A percentile compares a stretch with the other conserved stretches of the same genome.
phyloP scores from a whole-genome alignment of 30 jellyfish, hydroid and myxozoan species.

The Hydractinia echinata region DNA sequence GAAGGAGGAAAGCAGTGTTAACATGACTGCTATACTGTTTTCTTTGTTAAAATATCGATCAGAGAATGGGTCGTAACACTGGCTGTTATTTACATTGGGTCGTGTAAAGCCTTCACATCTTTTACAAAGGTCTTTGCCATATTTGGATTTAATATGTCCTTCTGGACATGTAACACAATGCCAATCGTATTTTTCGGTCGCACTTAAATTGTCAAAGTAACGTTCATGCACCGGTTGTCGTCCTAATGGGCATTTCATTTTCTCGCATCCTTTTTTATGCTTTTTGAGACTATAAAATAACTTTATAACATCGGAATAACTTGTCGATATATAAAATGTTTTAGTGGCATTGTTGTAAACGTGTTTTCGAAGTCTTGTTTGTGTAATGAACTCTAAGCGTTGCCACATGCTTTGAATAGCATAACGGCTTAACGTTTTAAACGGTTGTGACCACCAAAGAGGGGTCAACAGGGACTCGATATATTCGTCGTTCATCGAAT shows the following conservation, averaged over 20 bases:
- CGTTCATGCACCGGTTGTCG: neutral
- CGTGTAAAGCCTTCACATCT: neutral
- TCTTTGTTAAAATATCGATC: neutral
- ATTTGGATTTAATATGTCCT: neutral
- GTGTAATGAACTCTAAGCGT: neutral
- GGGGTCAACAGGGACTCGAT: conserved; percentile 1
- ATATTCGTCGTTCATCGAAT: neutral
- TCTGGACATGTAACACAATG: neutral
- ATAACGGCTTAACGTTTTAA: neutral
- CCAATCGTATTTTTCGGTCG: neutral
- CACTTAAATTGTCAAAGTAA: neutral
- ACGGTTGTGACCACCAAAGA: conserved; percentile 15
- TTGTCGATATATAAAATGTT: no score
- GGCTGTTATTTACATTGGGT: neutral
- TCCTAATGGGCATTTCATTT: neutral
- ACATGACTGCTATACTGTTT: neutral
- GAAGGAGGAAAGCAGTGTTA: neutral
- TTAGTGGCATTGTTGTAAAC: neutral
- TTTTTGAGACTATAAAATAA: neutral
- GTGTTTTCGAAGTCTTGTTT: neutral
- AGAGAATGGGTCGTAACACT: neutral
- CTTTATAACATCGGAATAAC: neutral
- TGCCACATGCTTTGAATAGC: neutral
- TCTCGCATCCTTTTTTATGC: neutral
- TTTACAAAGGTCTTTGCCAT: neutral